Conservation (phyloP, 2,797 vertebrate species). For the Phataginus tricuspis region DNA sequence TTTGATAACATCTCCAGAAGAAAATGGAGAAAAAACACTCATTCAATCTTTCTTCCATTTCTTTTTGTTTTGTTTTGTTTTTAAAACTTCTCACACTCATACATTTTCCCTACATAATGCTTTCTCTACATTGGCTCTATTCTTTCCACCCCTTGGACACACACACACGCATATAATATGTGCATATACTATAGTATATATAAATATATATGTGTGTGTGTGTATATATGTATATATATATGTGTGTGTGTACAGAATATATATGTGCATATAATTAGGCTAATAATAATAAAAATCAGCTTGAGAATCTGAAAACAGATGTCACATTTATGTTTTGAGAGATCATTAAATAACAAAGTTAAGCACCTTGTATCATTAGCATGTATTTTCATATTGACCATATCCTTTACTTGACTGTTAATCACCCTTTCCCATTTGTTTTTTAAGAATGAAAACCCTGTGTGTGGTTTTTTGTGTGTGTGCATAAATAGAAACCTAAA, state of each 20-base stretch:
- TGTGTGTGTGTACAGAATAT: background rate
- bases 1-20: background rate
- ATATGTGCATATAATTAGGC: background rate
- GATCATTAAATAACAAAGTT: background rate
- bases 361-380: background rate
- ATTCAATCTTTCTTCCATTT: background rate
- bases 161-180: background rate
- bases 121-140: background rate
- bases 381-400: background rate
- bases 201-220: background rate
- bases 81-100: background rate
- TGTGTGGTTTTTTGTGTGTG: background rate
- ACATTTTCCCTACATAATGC: background rate
- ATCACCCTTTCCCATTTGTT: background rate
- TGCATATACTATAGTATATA: background rate
- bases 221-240: background rate
- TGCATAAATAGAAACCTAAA: background rate
- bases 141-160: background rate
- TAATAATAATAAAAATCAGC: constrained; percentile 25
- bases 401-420: background rate
- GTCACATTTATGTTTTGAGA: background rate
- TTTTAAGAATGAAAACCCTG: background rate
- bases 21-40: background rate
- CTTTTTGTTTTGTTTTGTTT: background rate
- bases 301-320: constrained; percentile 40